These are phyloP conservation scores for Eubucco bourcierii DNA, from an alignment of 2,113 vertebrate species.

Conservation along the genomic window DNA sequence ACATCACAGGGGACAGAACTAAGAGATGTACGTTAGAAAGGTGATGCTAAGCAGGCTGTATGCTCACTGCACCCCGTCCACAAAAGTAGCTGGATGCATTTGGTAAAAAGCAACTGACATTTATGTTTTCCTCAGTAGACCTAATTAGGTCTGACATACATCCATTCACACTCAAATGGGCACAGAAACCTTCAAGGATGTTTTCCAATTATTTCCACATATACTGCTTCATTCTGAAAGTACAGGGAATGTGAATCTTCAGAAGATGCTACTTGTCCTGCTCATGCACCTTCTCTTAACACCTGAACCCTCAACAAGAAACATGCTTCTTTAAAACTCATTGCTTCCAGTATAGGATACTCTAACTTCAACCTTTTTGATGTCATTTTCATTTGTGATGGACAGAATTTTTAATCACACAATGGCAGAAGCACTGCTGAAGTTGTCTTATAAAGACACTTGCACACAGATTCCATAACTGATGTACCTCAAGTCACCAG, in stretches of 20 bases:
- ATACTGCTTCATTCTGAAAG: background rate
- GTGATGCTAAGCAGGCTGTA: background rate
- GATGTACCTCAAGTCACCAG: background rate
- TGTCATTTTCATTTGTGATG: background rate
- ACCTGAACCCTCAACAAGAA: background rate
- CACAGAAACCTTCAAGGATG: conserved; percentile 42
- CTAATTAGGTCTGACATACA: conserved; percentile 54
- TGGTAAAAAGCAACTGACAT: conserved; percentile 19
- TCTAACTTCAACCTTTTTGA: background rate
- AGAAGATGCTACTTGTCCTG: background rate
- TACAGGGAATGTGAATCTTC: background rate
- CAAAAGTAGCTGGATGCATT: conserved; percentile 1
- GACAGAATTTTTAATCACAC: background rate
- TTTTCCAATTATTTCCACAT: conserved; percentile 38
- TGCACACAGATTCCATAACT: background rate
- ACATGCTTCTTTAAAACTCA: background rate
- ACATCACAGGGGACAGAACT: background rate
- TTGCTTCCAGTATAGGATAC: background rate
- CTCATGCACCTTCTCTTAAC: background rate
- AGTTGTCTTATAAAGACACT: background rate
- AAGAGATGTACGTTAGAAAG: background rate
- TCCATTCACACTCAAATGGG: conserved; percentile 54
- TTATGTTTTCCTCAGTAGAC: conserved; percentile 50
- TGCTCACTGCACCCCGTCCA: conserved; percentile 10
- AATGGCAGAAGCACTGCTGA: background rate